phyloP scores from a whole-genome alignment of 2,888 invertebrate species.

The Marasmarcha lunaedactyla region DNA sequence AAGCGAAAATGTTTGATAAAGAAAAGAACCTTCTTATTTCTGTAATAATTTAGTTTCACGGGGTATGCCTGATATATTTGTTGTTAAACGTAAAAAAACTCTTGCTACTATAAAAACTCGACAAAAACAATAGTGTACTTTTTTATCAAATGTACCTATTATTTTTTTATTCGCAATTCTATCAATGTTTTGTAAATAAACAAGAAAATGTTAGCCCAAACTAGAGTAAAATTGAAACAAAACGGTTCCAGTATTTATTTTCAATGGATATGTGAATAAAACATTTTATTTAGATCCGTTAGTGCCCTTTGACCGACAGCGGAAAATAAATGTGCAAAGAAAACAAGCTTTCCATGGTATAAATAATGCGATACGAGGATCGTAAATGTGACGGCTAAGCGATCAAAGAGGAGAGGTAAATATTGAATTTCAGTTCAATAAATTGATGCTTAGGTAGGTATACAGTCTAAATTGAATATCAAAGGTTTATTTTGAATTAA shows the following conservation, averaged over 20 bases:
- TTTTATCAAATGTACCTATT: too few relatives aligned
- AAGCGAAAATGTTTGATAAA: slow-evolving; percentile 47
- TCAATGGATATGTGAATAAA: slow-evolving; percentile 17
- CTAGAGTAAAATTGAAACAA: background rate
- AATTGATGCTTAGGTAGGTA: too few relatives aligned
- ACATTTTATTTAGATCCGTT: slow-evolving; percentile 13
- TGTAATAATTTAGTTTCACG: too few relatives aligned
- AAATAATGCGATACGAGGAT: slow-evolving; percentile 32
- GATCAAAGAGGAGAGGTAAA: slow-evolving; percentile 21
- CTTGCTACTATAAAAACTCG: slow-evolving; percentile 9
- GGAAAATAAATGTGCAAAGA: slow-evolving; percentile 16
- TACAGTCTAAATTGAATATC: too few relatives aligned
- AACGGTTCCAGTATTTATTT: background rate
- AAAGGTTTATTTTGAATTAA: too few relatives aligned
- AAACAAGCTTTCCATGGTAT: slow-evolving; percentile 14
- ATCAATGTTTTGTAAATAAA: too few relatives aligned
- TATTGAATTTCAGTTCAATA: slow-evolving; percentile 8
- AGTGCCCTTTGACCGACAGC: slow-evolving; percentile 19
- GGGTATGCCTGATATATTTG: too few relatives aligned
- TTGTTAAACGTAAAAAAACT: too few relatives aligned
- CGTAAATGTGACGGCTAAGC: slow-evolving; percentile 16
- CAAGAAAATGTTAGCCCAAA: background rate
- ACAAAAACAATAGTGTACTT: slow-evolving; percentile 16
- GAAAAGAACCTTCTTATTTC: slow-evolving; percentile 2
- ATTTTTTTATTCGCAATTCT: too few relatives aligned